Conservation (phyloP, 2,113 vertebrate species). For the Campylorhamphus procurvoides region DNA sequence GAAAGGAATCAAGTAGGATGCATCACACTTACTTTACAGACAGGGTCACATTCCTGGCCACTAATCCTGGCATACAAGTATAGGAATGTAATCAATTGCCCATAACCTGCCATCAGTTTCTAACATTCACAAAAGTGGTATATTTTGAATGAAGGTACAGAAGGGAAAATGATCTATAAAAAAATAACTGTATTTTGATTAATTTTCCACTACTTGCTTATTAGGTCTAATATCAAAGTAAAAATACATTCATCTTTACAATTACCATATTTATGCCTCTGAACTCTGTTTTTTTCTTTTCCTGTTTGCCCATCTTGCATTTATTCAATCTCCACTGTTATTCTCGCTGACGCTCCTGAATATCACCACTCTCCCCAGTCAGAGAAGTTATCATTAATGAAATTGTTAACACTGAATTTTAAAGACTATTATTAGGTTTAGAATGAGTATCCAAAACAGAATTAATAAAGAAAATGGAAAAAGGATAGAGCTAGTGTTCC, state of each 20-base stretch:
- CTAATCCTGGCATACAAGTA: background rate
- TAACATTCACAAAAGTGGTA: background rate
- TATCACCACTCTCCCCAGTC: slow-evolving; percentile 27
- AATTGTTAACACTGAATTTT: slow-evolving; percentile 15
- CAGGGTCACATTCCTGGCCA: background rate
- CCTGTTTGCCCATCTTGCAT: slow-evolving; percentile 26
- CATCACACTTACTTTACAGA: background rate
- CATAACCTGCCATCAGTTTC: background rate
- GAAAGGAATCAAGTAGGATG: background rate
- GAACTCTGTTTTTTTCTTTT: slow-evolving; percentile 23
- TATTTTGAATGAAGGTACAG: slow-evolving; percentile 25
- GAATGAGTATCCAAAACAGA: background rate
- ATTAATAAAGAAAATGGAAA: slow-evolving; percentile 14
- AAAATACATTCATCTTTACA: slow-evolving; percentile 47
- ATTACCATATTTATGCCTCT: slow-evolving; percentile 55
- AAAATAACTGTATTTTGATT: slow-evolving; percentile 38
- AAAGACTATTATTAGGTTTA: slow-evolving; percentile 17
- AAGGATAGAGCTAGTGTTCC: background rate
- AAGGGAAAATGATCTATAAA: background rate
- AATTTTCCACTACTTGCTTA: slow-evolving; percentile 15
- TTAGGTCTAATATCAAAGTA: slow-evolving; percentile 12
- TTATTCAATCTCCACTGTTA: slow-evolving; percentile 25
- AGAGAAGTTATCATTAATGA: slow-evolving; percentile 33
- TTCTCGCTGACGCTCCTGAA: slow-evolving; percentile 30
- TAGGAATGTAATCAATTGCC: background rate